These are phyloP conservation scores for Calcarius lapponicus DNA, from an alignment of 2,797 vertebrate genomes.

Conservation along the genomic window DNA sequence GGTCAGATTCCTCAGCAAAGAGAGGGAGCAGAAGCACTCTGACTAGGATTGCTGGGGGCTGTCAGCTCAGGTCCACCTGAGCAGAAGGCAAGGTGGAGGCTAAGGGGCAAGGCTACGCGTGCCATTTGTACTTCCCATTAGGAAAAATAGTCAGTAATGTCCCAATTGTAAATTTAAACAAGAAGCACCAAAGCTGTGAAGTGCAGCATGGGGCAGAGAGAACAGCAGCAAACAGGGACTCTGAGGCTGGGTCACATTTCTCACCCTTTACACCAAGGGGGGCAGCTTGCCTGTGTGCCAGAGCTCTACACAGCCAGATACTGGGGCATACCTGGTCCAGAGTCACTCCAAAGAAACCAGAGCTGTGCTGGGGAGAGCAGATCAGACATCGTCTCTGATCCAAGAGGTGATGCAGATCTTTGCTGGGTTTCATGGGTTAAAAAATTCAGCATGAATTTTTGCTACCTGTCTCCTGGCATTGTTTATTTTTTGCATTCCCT, in stretches of 20 bases:
- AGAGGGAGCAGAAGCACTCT: neutral
- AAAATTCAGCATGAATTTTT: neutral
- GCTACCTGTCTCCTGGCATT: neutral
- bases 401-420: neutral
- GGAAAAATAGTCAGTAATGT: neutral
- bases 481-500: neutral
- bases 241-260: neutral
- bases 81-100: neutral
- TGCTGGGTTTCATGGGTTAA: neutral
- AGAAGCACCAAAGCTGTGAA: neutral
- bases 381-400: neutral
- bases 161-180: slow-evolving; percentile 30
- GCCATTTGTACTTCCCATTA: neutral
- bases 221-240: neutral
- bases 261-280: neutral
- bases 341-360: neutral
- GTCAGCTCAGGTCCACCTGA: neutral
- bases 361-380: neutral
- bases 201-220: neutral
- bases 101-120: neutral
- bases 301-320: neutral
- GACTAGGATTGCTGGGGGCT: neutral
- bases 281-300: neutral
- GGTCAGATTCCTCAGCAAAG: neutral
- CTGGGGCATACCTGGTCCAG: rapidly evolving